Evolutionary conservation across 2,113 vertebrate species (phyloP).

Genomic region (Xiphias gladius): DNA sequence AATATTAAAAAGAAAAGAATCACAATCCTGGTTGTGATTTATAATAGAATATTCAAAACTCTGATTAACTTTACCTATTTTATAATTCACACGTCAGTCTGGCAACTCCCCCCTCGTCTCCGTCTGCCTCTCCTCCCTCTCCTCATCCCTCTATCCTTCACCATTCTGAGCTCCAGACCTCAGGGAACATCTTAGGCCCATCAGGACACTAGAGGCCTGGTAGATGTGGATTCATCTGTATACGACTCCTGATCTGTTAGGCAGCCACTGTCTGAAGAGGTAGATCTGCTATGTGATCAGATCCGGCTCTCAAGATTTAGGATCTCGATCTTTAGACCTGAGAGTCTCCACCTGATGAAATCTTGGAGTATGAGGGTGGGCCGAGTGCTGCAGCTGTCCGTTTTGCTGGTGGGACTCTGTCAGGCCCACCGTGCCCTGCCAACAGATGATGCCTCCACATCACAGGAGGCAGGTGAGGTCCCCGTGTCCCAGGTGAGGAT

Average conservation of each 20-base stretch:
- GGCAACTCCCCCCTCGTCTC: conserved; percentile 40
- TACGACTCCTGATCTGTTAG: background rate
- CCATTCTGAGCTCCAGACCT: conserved; percentile 17
- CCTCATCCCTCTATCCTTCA: conserved; percentile 35
- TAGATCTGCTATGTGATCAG: background rate
- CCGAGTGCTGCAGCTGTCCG: conserved; percentile 36
- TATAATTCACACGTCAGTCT: conserved; percentile 15
- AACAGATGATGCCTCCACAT: background rate
- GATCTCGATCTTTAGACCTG: conserved; percentile 1
- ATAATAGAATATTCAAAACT: background rate
- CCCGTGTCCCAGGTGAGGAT: conserved; percentile 55
- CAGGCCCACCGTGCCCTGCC: background rate
- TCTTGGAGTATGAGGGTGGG: conserved; percentile 34
- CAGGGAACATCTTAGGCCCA: conserved; percentile 17
- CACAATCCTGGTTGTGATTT: background rate
- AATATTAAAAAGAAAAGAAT: background rate
- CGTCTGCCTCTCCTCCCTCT: conserved; percentile 41
- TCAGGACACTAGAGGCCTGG: background rate
- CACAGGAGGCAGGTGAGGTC: conserved; percentile 35
- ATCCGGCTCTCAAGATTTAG: conserved; percentile 10
- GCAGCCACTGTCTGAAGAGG: background rate
- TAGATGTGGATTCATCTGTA: conserved; percentile 4
- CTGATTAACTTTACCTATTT: conserved; percentile 5
- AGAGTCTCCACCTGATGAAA: background rate
- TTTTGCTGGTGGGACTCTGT: conserved; percentile 44